These are phyloP conservation scores for Sebastes fasciatus DNA, from an alignment of 2,113 vertebrate genomes.

Conservation along the genomic window DNA sequence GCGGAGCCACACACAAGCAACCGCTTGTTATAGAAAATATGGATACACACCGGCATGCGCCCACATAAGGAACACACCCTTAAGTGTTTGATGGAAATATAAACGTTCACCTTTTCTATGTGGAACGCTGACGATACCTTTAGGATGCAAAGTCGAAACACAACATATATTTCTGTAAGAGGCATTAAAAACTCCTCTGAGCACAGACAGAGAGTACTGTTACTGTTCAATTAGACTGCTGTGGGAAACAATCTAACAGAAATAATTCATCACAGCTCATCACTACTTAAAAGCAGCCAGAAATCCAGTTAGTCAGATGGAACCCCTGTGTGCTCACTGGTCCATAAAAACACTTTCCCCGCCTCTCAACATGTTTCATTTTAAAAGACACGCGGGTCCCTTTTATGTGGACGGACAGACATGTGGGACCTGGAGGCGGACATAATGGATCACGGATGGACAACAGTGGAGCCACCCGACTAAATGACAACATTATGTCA, in stretches of 20 bases:
- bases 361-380: conserved; percentile 1
- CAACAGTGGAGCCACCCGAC: background rate
- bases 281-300: background rate
- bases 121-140: conserved; percentile 15
- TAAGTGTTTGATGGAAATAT: conserved; percentile 15
- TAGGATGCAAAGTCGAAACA: background rate
- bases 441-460: background rate
- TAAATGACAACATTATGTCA: background rate
- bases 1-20: conserved; percentile 72
- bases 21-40: conserved; percentile 70
- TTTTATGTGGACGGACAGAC: conserved; percentile 39
- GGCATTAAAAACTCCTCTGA: background rate
- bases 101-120: conserved; percentile 16
- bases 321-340: too few species aligned
- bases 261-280: conserved; percentile 8
- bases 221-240: background rate
- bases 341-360: conserved; percentile 13
- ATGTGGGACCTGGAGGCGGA: background rate
- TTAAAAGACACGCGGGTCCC: conserved; percentile 2
- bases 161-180: background rate
- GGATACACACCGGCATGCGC: conserved; percentile 38
- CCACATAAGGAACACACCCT: conserved; percentile 37
- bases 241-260: background rate
- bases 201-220: too few species aligned
- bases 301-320: background rate